Evolutionary conservation across 2,797 vertebrate genomes (phyloP), one percentile per base, ranked within the genome.

Genomic region (Catamblyrhynchus diadema): DNA sequence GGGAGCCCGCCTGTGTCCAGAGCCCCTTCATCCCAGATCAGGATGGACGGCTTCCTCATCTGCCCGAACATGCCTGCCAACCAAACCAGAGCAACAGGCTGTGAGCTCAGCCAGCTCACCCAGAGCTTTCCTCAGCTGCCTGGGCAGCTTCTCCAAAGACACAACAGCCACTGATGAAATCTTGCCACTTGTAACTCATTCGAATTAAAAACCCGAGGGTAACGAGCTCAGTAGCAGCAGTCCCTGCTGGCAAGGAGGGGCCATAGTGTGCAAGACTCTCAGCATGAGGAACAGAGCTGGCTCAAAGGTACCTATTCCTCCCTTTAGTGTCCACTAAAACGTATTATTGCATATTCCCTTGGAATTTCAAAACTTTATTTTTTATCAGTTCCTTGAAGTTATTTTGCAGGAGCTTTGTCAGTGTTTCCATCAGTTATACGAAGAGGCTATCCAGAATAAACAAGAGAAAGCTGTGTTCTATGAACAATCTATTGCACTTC

Each of bases 41-140:
- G 67, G 56, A 95, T 56, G 1, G 95, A 96, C 0, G 93, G 94
- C 35, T 86, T 97, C 92, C 86, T 97, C 95, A 95, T 95, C 62
- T 28, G 32, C 25, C 93, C 81, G 2, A 72, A 93, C 24, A 39
- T 72, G n/a, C 92, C 97, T 97, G 94, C 51, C 85, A 14, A 39
- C 2, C 57, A 95, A 78, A 81, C 50, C 21, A 78, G 77, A 81
- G 53, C 16, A 78, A 75, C 69, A 70, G 69, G 20, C 41, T n/a
- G 10, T 42, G 20, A 87, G 39, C 62, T 41, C 20, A 73, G 25
- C 62, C 57, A 74, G 56, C 41, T 77, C 14, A 1, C 70, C 22
- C 44, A 54, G 37, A 28, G 87, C 32, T 5, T 32, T 69, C 61
- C 22, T 57, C 3, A 64, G 65, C 70, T 71, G 45, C 8, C 3